Evolutionary conservation across 2,888 invertebrate genomes (phyloP), one percentile per base, ranked within the genome.

Genomic region (Prenolepis imparis): DNA sequence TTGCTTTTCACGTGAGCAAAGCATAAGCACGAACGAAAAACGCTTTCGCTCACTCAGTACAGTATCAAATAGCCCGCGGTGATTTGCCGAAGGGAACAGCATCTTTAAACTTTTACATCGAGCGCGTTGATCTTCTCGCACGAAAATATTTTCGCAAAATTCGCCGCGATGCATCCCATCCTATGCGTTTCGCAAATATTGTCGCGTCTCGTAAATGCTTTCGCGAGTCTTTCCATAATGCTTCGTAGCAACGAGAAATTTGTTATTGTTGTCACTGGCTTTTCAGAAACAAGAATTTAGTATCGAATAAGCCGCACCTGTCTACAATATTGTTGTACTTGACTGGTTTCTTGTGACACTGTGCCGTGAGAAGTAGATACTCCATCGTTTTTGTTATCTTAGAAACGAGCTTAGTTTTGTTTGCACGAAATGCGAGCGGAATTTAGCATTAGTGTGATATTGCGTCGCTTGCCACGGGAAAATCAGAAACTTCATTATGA

Each of bases 401-500:
- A 67, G 24, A 77, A 67, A 77, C 39, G 67, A 77, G 18, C 39
- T 39, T 15, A 12, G 44, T 59, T 70, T 59, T 59, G 41, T 32
- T 21, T 6, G 41, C 32, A 0, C 39, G 18, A 77, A 77, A 77
- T 67, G 36, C 39, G 24, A 24, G 55, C 28, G 32, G 24, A 44
- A 68, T 68, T 57, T 32, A 41, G 12, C 21, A 21, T 70, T 44
- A 18, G 63, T 28, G 63, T 28, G 41, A 78, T 70, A 70, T 59
- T 70, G 21, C 21, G 44, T 70, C 59, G 44, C n/a, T 55, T 78
- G 32, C 41, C 68, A 70, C 44, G 9, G 18, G 77, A 68, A 59
- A 68, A 78, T 78, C 77, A 57, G 41, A 12, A 68, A 68, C 28
- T 78, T 78, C 70, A 80, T 80, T 70, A 70, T 70, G 70, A 80